Evolutionary conservation across 2,888 invertebrate genomes (phyloP).

Genomic region (Drosophila mercatorum): DNA sequence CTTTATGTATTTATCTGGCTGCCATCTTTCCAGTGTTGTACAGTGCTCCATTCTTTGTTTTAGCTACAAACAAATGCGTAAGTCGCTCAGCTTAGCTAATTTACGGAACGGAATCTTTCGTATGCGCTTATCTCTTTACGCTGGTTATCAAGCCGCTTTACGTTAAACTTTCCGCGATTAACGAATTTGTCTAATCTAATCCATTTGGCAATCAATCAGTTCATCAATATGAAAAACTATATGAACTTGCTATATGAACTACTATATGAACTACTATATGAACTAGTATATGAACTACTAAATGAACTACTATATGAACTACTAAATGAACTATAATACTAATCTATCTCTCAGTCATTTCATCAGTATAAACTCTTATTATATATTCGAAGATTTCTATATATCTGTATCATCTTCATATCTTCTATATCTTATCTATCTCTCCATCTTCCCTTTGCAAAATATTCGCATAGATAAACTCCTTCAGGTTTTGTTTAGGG

Average conservation of each 20-base stretch:
- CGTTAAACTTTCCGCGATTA: slow-evolving; percentile 11
- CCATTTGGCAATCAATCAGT: background rate
- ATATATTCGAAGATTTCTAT: too few species aligned
- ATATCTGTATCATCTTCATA: too few species aligned
- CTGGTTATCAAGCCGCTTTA: slow-evolving; percentile 5
- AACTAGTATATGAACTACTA: too few species aligned
- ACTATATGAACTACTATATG: too few species aligned
- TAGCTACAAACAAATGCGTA: background rate
- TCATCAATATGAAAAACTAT: background rate
- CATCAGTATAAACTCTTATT: too few species aligned
- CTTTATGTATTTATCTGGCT: background rate
- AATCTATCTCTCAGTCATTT: too few species aligned
- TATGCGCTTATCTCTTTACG: slow-evolving; percentile 11
- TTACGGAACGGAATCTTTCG: background rate
- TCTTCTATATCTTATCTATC: too few species aligned
- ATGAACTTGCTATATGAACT: too few species aligned
- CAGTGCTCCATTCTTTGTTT: background rate
- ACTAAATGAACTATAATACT: too few species aligned
- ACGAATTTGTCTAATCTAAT: slow-evolving; percentile 26
- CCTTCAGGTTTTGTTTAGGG: background rate
- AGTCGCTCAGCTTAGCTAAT: background rate
- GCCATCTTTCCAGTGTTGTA: background rate
- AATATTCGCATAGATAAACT: too few species aligned
- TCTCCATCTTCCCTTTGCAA: too few species aligned
- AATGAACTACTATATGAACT: too few species aligned